These are phyloP conservation scores for Chaetorhynchus papuensis DNA, from an alignment of 2,113 vertebrate genomes.

Conservation along the genomic window DNA sequence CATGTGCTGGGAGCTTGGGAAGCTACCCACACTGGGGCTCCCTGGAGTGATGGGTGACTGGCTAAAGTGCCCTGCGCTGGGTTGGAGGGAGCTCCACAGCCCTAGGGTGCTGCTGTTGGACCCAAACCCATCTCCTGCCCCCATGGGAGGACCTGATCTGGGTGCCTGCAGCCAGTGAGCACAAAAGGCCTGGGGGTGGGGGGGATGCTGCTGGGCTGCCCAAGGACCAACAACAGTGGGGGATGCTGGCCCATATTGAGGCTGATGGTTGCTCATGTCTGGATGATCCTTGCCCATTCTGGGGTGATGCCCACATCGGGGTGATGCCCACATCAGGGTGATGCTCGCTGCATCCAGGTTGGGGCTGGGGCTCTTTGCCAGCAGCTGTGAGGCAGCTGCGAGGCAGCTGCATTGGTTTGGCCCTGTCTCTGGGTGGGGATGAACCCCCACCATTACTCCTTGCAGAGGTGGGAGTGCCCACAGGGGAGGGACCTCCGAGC, in stretches of 20 bases:
- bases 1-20: neutral
- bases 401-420: neutral
- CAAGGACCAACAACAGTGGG: neutral
- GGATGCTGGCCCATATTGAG: neutral
- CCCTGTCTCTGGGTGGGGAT: neutral
- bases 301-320: neutral
- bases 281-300: neutral
- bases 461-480: neutral
- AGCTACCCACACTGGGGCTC: neutral
- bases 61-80: rapidly evolving
- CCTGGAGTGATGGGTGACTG: neutral
- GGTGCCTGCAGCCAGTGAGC: neutral
- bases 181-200: neutral
- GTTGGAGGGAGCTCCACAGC: neutral
- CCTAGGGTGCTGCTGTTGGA: neutral
- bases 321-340: neutral
- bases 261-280: neutral
- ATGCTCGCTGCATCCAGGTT: neutral
- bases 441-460: neutral
- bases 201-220: no score
- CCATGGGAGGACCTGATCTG: neutral
- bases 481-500: neutral
- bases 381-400: neutral
- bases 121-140: neutral
- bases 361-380: neutral